A percentile compares a stretch with the other conserved stretches of the same genome.
These are phyloP conservation scores for Periophthalmodon schlosseri DNA, from an alignment of 2,113 vertebrate genomes.

Conservation along the genomic window DNA sequence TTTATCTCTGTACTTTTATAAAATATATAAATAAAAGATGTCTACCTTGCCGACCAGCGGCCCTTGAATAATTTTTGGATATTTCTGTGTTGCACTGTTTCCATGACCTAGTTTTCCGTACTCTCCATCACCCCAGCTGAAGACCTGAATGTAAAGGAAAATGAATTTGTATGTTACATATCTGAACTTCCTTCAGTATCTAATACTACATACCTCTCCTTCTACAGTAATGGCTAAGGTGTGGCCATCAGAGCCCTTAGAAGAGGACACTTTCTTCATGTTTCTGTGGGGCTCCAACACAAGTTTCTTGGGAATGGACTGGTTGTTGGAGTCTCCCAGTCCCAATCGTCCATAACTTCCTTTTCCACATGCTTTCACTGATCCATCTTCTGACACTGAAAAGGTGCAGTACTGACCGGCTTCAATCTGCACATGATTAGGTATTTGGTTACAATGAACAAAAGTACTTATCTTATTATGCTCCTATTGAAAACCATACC, in stretches of 20 bases:
- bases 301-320: slow-evolving; percentile 82
- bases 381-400: slow-evolving; percentile 78
- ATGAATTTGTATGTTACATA: neutral
- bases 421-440: slow-evolving; percentile 71
- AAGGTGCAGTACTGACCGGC: slow-evolving; percentile 85
- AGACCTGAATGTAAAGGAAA: slow-evolving; percentile 59
- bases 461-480: neutral
- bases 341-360: slow-evolving; percentile 83
- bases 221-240: slow-evolving; percentile 80
- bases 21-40: neutral
- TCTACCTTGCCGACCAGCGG: slow-evolving; percentile 77
- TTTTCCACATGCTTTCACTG: slow-evolving; percentile 82
- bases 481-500: slow-evolving; percentile 52
- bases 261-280: slow-evolving; percentile 82
- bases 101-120: slow-evolving; percentile 84
- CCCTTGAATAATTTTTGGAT: slow-evolving; percentile 82
- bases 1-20: neutral
- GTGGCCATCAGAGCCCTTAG: slow-evolving; percentile 83
- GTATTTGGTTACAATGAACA: neutral
- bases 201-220: slow-evolving; percentile 68
- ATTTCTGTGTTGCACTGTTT: slow-evolving; percentile 83
- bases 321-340: slow-evolving; percentile 83
- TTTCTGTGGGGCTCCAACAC: slow-evolving; percentile 79
- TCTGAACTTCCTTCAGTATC: neutral
- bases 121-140: slow-evolving; percentile 84